Evolutionary conservation across 2,888 invertebrate species (phyloP), one percentile per base, ranked within the genome.

Genomic region (Dryomyza anilis): DNA sequence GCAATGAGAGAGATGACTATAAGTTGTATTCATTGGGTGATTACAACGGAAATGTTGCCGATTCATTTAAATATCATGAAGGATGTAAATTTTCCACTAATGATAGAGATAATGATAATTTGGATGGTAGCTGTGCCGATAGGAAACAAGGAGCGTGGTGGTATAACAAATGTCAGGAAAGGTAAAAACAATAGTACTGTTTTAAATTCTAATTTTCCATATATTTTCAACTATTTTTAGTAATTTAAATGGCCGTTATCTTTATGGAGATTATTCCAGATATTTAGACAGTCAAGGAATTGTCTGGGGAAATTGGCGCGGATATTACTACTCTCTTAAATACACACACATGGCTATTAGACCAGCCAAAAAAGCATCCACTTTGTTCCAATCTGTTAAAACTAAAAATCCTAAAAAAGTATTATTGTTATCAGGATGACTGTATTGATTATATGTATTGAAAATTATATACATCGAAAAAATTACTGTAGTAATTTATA

Each of bases 171-270:
- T 39, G 39, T 7, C 39, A 39, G 3, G 39, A 2, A 2, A 39
- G 39, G 39, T 39, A n/a, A 6, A n/a, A 12, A 7, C 12, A 33
- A 33, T 39, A 16, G 16, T 3, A 39, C 14, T n/a, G 39, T 39
- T 2, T 3, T 33, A 33, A 7, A 12, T 33, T 33, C 7, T 12
- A 8, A 7, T 12, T 39, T 7, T 39, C 2, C 3, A 12, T 3
- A 7, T n/a, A 7, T 39, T 8, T 12, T 8, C 33, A 6, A 8
- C 3, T n/a, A 4, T n/a, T 57, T 43, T 3, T 25, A 57, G 57
- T 25, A 57, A 57, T 25, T 39, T 57, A n/a, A 57, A 57, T 39
- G 57, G 57, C 3, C n/a, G 12, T 2, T 55, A 55, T 30, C 25
- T 55, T 7, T 2, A 19, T 3, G 55, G 55, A 1, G 16, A 16